A percentile compares a stretch with the other conserved stretches of the same genome.
Evolutionary conservation across 2,113 vertebrate species (phyloP).

Genomic region (Ovibos moschatus): DNA sequence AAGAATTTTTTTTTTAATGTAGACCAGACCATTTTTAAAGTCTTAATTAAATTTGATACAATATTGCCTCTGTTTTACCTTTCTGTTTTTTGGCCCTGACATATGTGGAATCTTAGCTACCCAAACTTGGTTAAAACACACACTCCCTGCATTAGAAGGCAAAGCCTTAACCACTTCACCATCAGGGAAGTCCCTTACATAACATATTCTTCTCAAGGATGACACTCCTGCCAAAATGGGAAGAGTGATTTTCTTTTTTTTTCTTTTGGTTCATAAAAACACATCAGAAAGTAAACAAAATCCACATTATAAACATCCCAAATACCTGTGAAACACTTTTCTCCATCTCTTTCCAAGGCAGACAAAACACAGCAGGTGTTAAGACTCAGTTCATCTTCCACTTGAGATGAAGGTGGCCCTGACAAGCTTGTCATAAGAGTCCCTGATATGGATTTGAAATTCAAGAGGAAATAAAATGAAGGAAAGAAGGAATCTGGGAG

Average conservation of each 20-base stretch:
- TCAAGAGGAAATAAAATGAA: neutral
- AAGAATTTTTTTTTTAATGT: neutral
- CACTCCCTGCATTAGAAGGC: neutral
- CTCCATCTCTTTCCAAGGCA: neutral
- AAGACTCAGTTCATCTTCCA: neutral
- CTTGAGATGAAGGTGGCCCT: neutral
- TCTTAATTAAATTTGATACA: neutral
- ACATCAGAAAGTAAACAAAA: slow-evolving; percentile 3
- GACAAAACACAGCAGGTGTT: neutral
- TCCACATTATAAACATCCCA: neutral
- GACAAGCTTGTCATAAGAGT: neutral
- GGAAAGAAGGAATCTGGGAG: neutral
- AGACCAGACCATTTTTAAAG: neutral
- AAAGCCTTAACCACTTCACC: neutral
- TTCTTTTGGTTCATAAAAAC: neutral
- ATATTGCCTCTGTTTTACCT: neutral
- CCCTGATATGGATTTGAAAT: neutral
- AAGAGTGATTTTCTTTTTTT: neutral
- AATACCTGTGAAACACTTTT: neutral
- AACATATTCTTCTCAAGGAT: neutral
- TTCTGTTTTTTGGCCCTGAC: neutral
- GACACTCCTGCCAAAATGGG: neutral
- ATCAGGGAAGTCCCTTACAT: neutral
- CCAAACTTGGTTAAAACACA: neutral
- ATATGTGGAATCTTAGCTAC: neutral